phyloP scores from a whole-genome alignment of 2,113 vertebrate genomes.

The Chlorocebus sabaeus region DNA sequence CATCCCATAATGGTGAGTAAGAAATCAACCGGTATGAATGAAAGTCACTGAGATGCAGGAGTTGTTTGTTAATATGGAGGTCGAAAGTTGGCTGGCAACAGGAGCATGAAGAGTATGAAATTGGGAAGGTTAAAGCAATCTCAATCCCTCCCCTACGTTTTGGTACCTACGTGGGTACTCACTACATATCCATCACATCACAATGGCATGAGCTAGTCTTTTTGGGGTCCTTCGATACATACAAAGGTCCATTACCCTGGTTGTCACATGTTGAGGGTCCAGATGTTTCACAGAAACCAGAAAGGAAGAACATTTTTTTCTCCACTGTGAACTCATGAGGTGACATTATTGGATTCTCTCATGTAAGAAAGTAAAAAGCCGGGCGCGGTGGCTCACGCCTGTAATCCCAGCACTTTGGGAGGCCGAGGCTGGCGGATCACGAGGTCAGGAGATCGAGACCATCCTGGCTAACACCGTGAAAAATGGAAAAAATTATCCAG shows the following conservation, averaged over 20 bases:
- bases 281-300: neutral
- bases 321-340: neutral
- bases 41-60: neutral
- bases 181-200: neutral
- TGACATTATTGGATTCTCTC: neutral
- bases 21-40: neutral
- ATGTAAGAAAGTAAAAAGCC: neutral
- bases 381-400: too few species aligned
- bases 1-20: neutral
- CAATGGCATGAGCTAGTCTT: neutral
- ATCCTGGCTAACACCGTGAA: too few species aligned
- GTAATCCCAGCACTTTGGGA: too few species aligned
- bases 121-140: neutral
- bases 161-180: neutral
- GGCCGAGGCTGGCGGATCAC: too few species aligned
- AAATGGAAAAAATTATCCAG: too few species aligned
- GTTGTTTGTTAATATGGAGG: neutral
- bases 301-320: neutral
- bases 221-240: neutral
- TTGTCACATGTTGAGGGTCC: neutral
- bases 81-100: neutral
- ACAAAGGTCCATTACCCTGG: neutral
- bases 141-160: neutral
- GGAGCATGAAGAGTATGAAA: neutral
- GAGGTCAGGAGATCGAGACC: too few species aligned